These are phyloP conservation scores for Scolanthus callimorphus DNA, from an alignment of 92 coral and sea anemone genomes.

Conservation along the genomic window DNA sequence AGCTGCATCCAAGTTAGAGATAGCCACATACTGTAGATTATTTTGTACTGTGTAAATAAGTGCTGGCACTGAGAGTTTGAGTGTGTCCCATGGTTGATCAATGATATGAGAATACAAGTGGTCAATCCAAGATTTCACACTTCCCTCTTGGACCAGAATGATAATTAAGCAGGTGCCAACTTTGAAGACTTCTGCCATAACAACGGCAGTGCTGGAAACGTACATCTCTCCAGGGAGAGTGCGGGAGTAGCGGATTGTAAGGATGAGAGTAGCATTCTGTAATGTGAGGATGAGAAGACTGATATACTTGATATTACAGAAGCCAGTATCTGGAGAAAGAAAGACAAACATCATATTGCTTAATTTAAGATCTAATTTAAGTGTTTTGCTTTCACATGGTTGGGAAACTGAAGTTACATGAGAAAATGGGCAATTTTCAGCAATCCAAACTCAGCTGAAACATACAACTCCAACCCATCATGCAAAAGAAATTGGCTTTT, in stretches of 20 bases:
- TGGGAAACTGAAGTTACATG: no score
- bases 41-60: conserved; percentile 88
- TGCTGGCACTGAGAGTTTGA: conserved; percentile 90
- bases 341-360: no score
- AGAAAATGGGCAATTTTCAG: no score
- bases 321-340: conserved; percentile 39
- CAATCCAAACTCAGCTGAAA: no score
- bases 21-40: conserved; percentile 94
- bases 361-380: no score
- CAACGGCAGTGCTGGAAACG: conserved; percentile 88
- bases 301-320: conserved; percentile 70
- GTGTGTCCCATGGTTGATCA: conserved; percentile 80
- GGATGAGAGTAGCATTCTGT: conserved; percentile 88
- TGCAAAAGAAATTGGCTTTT: no score
- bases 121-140: conserved; percentile 44
- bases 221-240: conserved; percentile 95
- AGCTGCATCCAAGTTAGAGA: conserved; percentile 97
- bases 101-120: conserved; percentile 64
- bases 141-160: conserved; percentile 46
- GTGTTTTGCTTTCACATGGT: no score
- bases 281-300: conserved; percentile 75
- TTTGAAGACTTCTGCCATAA: conserved; percentile 84
- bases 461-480: no score
- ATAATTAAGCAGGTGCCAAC: conserved; percentile 66
- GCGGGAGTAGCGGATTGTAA: conserved; percentile 93